Base-by-base conservation (phyloP, 1,140 invertebrate species). In the Trichoplusia ni region DNA sequence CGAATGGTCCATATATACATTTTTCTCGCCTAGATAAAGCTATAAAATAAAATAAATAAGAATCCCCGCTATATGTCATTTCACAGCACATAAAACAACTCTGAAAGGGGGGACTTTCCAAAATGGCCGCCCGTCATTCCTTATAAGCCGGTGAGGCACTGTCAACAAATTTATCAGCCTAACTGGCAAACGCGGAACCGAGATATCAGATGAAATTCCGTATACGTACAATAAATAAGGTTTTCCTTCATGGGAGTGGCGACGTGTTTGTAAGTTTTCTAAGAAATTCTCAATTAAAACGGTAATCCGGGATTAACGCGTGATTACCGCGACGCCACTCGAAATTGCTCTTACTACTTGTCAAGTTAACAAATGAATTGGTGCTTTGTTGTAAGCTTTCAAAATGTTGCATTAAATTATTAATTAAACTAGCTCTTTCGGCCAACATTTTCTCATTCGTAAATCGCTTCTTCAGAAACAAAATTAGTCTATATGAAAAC, bases 151-250 rank as follows among this genome's bases (percentile, higher is more conserved):
- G 6, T 16, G 54, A 58, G 38, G 54, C 38, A 44, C 23, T 29
- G 54, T 16, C 38, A 58, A 58, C 54, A 44, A 58, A 58, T 58
- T 58, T 58, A 58, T 58, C 54, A 58, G 54, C 54, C 54, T 42
- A 42, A 42, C 54, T 58, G 38, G 38, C 18, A 58, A 38, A 58
- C 54, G 38, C 54, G 54, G 54, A 58, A 58, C 54, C 54, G 8
- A 29, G 25, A 8, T 58, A 58, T 58, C 54, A 44, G 54, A 58
- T 58, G 38, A 16, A 27, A 58, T 58, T 44, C 54, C 54, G 4
- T 29, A 31, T 44, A 44, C 37, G 35, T 16, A 44, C 37, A 23
- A 42, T 42, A 58, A 58, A 58, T 44, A 58, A 58, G 54, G 35
- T 58, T 58, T 58, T 31, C 25, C 35, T 58, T 27, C 25, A 58